Evolutionary conservation across 2,888 invertebrate species (phyloP).

Genomic region (Drosophila imparisetae): DNA sequence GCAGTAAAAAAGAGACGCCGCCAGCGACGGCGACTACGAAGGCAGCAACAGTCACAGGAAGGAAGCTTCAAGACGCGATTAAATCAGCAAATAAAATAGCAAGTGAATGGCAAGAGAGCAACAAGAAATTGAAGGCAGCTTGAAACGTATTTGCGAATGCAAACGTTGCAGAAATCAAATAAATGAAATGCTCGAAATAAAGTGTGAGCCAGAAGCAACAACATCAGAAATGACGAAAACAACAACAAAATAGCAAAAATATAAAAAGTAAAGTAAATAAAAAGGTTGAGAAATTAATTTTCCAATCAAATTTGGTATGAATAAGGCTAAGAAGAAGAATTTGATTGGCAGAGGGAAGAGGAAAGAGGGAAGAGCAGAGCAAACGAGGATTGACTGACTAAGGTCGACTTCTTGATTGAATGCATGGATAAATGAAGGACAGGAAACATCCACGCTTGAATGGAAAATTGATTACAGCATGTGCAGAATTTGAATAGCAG

Average conservation of each 20-base stretch:
- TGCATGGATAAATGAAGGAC: slow-evolving; percentile 71
- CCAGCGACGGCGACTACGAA: slow-evolving; percentile 6
- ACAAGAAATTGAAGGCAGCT: slow-evolving; percentile 70
- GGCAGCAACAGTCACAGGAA: slow-evolving; percentile 73
- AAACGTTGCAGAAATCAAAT: slow-evolving; percentile 62
- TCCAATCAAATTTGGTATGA: slow-evolving; percentile 55
- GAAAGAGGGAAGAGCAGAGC: slow-evolving; percentile 8
- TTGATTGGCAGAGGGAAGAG: background rate
- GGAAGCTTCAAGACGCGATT: slow-evolving; percentile 80
- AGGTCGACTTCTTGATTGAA: slow-evolving; percentile 72
- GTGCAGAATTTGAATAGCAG: slow-evolving; percentile 54
- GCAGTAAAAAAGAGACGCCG: background rate
- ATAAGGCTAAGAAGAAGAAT: slow-evolving; percentile 17
- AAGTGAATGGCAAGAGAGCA: slow-evolving; percentile 68
- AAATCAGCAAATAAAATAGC: slow-evolving; percentile 80
- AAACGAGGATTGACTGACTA: slow-evolving; percentile 41
- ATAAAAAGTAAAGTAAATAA: slow-evolving; percentile 24
- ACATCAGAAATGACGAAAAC: slow-evolving; percentile 19
- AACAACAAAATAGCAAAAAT: slow-evolving; percentile 18
- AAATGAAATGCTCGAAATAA: slow-evolving; percentile 31
- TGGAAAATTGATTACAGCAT: slow-evolving; percentile 69
- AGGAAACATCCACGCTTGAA: slow-evolving; percentile 48
- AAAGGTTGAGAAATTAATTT: slow-evolving; percentile 60
- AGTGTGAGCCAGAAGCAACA: slow-evolving; percentile 46
- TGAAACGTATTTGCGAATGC: slow-evolving; percentile 60